phyloP scores from a whole-genome alignment of 1,140 invertebrate species.

The Parapsyche elsis region DNA sequence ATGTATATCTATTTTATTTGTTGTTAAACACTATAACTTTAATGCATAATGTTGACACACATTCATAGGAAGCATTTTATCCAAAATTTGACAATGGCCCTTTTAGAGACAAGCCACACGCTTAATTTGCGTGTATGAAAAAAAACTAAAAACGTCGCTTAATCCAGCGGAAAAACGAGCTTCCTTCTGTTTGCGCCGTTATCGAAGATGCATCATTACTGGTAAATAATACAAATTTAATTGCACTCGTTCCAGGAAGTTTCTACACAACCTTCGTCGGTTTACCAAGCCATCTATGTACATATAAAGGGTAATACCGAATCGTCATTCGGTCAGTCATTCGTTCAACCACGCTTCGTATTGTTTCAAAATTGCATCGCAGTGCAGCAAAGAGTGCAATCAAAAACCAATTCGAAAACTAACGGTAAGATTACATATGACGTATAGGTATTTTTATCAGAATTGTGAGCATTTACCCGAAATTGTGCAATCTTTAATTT shows the following conservation, averaged over 20 bases:
- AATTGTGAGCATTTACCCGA: too few species aligned
- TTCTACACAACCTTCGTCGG: conserved; percentile 22
- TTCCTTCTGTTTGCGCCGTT: not conserved
- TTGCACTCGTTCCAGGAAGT: conserved; percentile 17
- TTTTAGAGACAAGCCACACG: too few species aligned
- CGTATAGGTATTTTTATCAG: too few species aligned
- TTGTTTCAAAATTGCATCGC: not conserved
- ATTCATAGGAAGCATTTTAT: too few species aligned
- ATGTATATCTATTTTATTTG: too few species aligned
- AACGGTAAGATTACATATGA: too few species aligned
- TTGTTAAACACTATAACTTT: too few species aligned
- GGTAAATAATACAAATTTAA: conserved; percentile 10
- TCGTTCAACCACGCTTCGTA: not conserved
- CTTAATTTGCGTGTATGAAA: too few species aligned
- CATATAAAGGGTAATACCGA: conserved; percentile 13
- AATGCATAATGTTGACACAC: too few species aligned
- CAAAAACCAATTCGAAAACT: not conserved
- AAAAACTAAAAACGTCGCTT: not conserved
- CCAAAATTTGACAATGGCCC: too few species aligned
- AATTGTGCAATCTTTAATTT: too few species aligned
- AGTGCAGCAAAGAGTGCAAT: conserved; percentile 7
- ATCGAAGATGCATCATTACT: not conserved
- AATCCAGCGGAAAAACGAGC: conserved; percentile 5
- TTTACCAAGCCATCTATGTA: not conserved
- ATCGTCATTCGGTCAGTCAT: not conserved